Evolutionary conservation across 2,888 invertebrate species (phyloP), one percentile per base, ranked within the genome.

Genomic region (Corbicula japonica): DNA sequence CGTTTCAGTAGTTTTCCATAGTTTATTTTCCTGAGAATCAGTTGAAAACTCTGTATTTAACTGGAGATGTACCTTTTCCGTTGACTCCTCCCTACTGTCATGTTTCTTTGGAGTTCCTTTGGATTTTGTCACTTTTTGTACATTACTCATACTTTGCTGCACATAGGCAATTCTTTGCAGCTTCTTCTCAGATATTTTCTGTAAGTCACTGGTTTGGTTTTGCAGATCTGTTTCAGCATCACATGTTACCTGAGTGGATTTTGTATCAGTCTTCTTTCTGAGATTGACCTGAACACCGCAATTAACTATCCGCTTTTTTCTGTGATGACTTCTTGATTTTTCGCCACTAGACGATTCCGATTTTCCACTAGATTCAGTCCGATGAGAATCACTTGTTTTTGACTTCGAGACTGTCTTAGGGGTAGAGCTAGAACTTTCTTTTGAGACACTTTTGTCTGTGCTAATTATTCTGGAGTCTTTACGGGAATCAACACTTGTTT

Each of bases 241-340:
- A 15, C 52, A 50, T 30, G 84, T 76, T 50, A 88, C 86, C 69
- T 90, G 90, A 28, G 85, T 79, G 34, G 80, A 80, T 65, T 89
- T 89, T 50, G 79, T 83, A 46, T 89, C 88, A 8, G 87, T 89
- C 50, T 84, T 83, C 28, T 87, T 81, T 32, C 82, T 85, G 28
- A 89, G 77, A 72, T 87, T 88, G 26, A 89, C 89, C 76, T 90
- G 90, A n/a, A 89, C 87, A 46, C 89, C 89, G 86, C 90, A 90
- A 65, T 89, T 88, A 41, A 73, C 72, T 50, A 81, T 80, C 21
- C 78, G 54, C 34, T 62, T 78, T 44, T 68, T 81, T 32, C 62
- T 54, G 38, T 77, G 76, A 56, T 77, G 76, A 48, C 73, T 74
- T 34, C 66, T 68, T 50, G 69, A 60, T 60, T 76, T 80, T 23